A percentile compares a stretch with the other conserved stretches of the same genome.
phyloP scores from a whole-genome alignment of 2,797 vertebrate genomes.

The Gambelia wislizenii region DNA sequence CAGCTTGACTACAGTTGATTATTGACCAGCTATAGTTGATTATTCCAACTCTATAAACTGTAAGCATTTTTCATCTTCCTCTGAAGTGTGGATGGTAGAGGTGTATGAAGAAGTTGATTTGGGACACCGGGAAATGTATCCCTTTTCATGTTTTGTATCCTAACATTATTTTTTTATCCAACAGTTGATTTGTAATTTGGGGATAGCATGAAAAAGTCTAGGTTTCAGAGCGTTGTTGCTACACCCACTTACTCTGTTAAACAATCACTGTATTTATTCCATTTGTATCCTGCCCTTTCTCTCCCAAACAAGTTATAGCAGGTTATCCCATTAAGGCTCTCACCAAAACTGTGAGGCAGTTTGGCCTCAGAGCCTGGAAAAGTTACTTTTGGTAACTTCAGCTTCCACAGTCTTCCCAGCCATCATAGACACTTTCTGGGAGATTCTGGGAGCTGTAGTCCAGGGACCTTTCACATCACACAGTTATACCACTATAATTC shows the following conservation, averaged over 20 bases:
- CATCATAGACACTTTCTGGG: too few relatives aligned
- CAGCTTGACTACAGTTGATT: too few relatives aligned
- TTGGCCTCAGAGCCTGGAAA: not conserved
- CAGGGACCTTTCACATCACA: too few relatives aligned
- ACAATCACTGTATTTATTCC: not conserved
- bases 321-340: not conserved
- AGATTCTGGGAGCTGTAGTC: too few relatives aligned
- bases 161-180: not conserved
- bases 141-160: not conserved
- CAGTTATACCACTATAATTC: too few relatives aligned
- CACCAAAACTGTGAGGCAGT: not conserved
- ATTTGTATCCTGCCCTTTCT: not conserved
- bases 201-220: not conserved
- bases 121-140: not conserved
- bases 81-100: not conserved
- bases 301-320: too few relatives aligned
- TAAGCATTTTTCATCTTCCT: not conserved
- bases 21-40: too few relatives aligned
- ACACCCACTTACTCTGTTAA: not conserved
- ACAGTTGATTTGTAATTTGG: not conserved
- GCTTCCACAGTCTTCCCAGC: too few relatives aligned
- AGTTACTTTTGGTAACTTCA: too few relatives aligned
- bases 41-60: not conserved
- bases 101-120: not conserved
- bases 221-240: not conserved